phyloP scores from a whole-genome alignment of 1,140 invertebrate species.

The Dendrolimus kikuchii region DNA sequence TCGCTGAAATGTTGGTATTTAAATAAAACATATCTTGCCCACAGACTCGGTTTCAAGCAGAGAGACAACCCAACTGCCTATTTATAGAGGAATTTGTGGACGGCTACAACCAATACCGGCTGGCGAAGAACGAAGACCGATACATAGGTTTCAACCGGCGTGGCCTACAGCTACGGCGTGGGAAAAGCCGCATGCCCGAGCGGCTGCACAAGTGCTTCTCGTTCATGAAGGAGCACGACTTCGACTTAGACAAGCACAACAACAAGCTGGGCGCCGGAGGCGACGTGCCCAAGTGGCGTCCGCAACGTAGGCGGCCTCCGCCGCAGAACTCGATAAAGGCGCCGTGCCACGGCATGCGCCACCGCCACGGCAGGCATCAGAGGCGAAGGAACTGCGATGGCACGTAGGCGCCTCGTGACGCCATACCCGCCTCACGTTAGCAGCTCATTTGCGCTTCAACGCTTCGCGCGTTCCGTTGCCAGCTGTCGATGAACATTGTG shows the following conservation, averaged over 20 bases:
- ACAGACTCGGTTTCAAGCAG: conserved; percentile 60
- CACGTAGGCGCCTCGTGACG: conserved; percentile 47
- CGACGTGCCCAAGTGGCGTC: conserved; percentile 41
- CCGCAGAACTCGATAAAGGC: conserved; percentile 51
- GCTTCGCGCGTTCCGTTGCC: conserved; percentile 65
- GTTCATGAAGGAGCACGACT: conserved; percentile 60
- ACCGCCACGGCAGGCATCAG: conserved; percentile 55
- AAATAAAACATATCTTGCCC: background rate
- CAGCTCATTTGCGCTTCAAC: conserved; percentile 64
- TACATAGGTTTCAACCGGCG: conserved; percentile 64
- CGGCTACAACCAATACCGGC: conserved; percentile 63
- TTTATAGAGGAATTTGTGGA: conserved; percentile 64
- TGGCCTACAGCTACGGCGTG: conserved; percentile 47
- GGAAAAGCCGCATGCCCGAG: conserved; percentile 42
- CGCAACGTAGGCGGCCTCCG: conserved; percentile 52
- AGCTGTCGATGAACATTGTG: conserved; percentile 62
- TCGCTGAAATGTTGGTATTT: too few species aligned
- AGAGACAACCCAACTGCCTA: conserved; percentile 59
- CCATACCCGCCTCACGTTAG: conserved; percentile 28
- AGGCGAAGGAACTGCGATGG: conserved; percentile 60
- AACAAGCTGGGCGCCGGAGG: conserved; percentile 35
- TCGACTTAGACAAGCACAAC: conserved; percentile 61
- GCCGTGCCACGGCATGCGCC: conserved; percentile 48
- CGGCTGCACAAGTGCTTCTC: conserved; percentile 51
- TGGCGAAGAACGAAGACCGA: conserved; percentile 58